Conservation (phyloP, 2,113 vertebrate species). For the Callospermophilus lateralis region DNA sequence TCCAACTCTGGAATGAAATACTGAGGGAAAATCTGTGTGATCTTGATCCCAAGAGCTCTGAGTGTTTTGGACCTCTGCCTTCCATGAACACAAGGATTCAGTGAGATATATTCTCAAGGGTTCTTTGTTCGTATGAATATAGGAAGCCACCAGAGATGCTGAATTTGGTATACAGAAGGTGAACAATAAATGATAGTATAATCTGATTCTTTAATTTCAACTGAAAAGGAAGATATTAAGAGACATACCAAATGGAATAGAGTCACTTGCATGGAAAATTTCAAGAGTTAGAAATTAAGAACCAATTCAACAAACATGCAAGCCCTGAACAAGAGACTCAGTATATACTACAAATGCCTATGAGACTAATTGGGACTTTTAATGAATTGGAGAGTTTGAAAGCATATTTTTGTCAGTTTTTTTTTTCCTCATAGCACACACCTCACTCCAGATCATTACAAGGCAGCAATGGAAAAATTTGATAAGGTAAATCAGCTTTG, state of each 20-base stretch:
- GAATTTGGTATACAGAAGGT: background rate
- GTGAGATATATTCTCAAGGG: background rate
- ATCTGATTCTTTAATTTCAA: background rate
- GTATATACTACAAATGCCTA: background rate
- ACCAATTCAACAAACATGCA: background rate
- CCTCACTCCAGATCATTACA: background rate
- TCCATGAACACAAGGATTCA: background rate
- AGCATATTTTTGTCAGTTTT: background rate
- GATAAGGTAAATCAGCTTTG: constrained; percentile 4
- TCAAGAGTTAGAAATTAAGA: constrained; percentile 6
- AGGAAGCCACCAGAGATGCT: background rate
- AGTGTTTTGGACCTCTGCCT: background rate
- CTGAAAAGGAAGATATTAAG: background rate
- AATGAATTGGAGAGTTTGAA: constrained; percentile 23
- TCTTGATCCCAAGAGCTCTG: background rate
- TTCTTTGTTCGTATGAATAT: background rate
- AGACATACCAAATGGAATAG: background rate
- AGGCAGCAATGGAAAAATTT: background rate
- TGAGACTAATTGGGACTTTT: background rate
- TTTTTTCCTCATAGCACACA: background rate
- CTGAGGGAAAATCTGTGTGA: background rate
- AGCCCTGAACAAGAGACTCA: no score
- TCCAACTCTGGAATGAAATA: background rate
- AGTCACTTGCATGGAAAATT: background rate
- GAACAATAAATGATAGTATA: background rate